Percentiles rank a stretch among this genome's conserved stretches.
Evolutionary conservation across 2,888 invertebrate genomes (phyloP).

Genomic region (Microdon myrmicae): DNA sequence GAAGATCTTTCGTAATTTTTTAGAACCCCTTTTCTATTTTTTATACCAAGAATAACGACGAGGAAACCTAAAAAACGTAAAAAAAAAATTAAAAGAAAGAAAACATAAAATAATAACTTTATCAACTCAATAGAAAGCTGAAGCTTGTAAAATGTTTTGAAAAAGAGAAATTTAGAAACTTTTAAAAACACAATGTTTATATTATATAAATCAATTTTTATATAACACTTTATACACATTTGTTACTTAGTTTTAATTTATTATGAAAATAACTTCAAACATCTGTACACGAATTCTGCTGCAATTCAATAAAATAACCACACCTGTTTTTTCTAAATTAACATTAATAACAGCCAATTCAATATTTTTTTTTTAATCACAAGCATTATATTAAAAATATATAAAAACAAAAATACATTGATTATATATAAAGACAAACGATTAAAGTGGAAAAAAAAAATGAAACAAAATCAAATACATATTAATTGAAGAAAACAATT

Average conservation of each 20-base stretch:
- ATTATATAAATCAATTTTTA: conserved; percentile 29
- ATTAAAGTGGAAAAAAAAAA: conserved; percentile 53
- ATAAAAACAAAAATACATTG: conserved; percentile 10
- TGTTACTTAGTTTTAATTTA: conserved; percentile 34
- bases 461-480: conserved; percentile 9
- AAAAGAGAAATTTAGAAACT: conserved; percentile 6
- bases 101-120: conserved; percentile 8
- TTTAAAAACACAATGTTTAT: conserved; percentile 2
- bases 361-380: conserved; percentile 17
- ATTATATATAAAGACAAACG: no score
- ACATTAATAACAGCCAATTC: no score
- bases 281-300: conserved; percentile 3
- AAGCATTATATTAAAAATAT: conserved; percentile 9
- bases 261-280: conserved; percentile 8
- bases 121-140: conserved; percentile 21
- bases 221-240: conserved; percentile 33
- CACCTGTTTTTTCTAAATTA: no score
- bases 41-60: conserved; percentile 62
- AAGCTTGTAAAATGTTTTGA: conserved; percentile 11
- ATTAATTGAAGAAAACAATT: conserved; percentile 10
- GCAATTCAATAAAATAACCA: conserved; percentile 8
- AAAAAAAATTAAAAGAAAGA: background rate
- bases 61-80: conserved; percentile 9
- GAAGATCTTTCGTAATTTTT: conserved; percentile 55
- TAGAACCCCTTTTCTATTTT: conserved; percentile 62